Evolutionary conservation across 2,888 invertebrate species (phyloP).

Genomic region (Trachelus stipa): DNA sequence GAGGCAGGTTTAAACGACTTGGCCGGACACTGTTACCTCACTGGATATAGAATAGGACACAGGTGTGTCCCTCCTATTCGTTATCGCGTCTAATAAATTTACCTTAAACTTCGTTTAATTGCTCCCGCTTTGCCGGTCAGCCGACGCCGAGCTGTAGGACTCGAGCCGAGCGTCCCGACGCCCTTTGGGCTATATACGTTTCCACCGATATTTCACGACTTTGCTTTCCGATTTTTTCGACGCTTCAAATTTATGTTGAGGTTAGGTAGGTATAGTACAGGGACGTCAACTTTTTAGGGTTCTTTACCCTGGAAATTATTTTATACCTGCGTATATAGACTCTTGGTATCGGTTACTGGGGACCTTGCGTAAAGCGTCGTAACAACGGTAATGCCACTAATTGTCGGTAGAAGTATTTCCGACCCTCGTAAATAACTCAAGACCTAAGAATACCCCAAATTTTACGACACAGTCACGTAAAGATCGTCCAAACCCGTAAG

Average conservation of each 20-base stretch:
- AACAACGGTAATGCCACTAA: background rate
- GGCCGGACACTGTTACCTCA: background rate
- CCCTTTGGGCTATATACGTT: background rate
- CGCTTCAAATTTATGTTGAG: background rate
- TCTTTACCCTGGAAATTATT: background rate
- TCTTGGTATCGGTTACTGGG: background rate
- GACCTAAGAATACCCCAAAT: background rate
- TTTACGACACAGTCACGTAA: background rate
- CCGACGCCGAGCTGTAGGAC: background rate
- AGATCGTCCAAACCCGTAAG: background rate
- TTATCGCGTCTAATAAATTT: constrained; percentile 61
- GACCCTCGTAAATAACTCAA: background rate
- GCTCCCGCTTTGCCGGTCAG: constrained; percentile 18
- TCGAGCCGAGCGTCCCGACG: constrained; percentile 6
- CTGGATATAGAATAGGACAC: constrained; percentile 35
- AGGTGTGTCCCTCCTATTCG: constrained; percentile 54
- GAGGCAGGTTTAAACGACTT: background rate
- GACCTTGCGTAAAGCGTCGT: background rate
- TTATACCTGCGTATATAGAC: background rate
- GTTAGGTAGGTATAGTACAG: background rate
- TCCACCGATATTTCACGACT: background rate
- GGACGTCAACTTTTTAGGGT: background rate
- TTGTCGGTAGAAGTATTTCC: background rate
- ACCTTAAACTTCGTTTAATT: constrained; percentile 25
- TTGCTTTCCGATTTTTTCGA: background rate